Evolutionary conservation across 2,113 vertebrate species (phyloP).

Genomic region (Numenius arquata): DNA sequence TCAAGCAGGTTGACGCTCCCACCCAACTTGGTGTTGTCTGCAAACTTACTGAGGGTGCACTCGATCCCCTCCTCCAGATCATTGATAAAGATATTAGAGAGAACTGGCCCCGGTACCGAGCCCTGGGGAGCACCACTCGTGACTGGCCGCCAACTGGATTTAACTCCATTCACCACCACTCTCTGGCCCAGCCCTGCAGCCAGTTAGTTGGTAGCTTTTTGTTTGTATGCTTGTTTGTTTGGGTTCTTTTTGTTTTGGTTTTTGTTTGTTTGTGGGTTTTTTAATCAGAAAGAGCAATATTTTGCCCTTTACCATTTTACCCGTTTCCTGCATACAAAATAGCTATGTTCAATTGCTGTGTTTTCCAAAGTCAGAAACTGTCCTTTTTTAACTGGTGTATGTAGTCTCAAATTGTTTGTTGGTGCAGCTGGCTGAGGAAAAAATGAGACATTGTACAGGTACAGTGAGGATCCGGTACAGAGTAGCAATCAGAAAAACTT

Average conservation of each 20-base stretch:
- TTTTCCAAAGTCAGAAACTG: neutral
- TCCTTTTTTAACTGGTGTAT: neutral
- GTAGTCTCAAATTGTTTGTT: neutral
- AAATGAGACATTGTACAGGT: neutral
- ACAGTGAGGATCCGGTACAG: neutral
- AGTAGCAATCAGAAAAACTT: neutral
- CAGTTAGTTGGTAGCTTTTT: neutral
- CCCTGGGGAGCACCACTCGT: neutral
- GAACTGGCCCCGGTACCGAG: neutral
- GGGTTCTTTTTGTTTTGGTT: neutral
- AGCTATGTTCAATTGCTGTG: neutral
- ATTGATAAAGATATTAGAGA: neutral
- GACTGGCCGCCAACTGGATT: fast-evolving
- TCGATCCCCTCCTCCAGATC: neutral
- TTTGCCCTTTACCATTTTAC: neutral
- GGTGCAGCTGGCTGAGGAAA: neutral
- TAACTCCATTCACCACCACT: neutral
- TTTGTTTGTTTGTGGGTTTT: neutral
- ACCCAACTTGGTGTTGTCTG: neutral
- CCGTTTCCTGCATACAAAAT: neutral
- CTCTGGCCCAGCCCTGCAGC: neutral
- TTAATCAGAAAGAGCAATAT: neutral
- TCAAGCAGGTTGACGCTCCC: neutral
- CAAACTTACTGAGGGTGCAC: neutral
- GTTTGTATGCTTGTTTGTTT: neutral